phyloP scores from a whole-genome alignment of 2,888 invertebrate genomes.

The Amorpha juglandis region DNA sequence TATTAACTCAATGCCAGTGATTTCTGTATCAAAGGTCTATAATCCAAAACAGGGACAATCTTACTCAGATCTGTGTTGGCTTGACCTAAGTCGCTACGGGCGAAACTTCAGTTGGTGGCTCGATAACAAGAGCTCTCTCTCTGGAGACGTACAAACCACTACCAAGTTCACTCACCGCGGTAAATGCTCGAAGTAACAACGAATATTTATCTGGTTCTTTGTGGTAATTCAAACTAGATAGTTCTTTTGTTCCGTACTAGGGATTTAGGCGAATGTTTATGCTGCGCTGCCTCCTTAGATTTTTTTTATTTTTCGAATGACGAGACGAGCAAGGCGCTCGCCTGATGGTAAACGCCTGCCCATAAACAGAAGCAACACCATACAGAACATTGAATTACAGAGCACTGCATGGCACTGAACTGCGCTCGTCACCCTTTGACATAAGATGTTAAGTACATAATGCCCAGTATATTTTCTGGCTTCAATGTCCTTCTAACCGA shows the following conservation, averaged over 20 bases:
- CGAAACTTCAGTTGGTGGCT: constrained; percentile 21
- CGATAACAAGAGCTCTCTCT: constrained; percentile 22
- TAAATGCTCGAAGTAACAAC: neutral
- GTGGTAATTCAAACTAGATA: neutral
- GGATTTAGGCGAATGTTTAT: neutral
- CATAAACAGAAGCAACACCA: too few species aligned
- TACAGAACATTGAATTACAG: too few species aligned
- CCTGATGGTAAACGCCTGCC: too few species aligned
- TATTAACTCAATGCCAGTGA: neutral
- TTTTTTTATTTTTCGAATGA: too few species aligned
- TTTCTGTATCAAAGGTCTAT: constrained; percentile 4
- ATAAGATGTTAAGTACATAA: too few species aligned
- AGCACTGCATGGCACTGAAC: too few species aligned
- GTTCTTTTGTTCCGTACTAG: neutral
- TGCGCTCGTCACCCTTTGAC: too few species aligned
- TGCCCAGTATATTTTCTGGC: too few species aligned
- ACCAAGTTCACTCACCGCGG: neutral
- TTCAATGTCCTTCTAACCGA: too few species aligned
- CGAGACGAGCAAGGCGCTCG: too few species aligned
- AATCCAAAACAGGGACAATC: constrained; percentile 16
- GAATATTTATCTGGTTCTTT: constrained; percentile 12
- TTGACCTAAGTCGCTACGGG: constrained; percentile 16
- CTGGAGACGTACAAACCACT: constrained; percentile 13
- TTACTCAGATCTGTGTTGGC: constrained; percentile 14
- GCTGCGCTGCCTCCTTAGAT: neutral